These are phyloP conservation scores for Helicoverpa armigera DNA, from an alignment of 1,140 invertebrate species.

Conservation along the genomic window DNA sequence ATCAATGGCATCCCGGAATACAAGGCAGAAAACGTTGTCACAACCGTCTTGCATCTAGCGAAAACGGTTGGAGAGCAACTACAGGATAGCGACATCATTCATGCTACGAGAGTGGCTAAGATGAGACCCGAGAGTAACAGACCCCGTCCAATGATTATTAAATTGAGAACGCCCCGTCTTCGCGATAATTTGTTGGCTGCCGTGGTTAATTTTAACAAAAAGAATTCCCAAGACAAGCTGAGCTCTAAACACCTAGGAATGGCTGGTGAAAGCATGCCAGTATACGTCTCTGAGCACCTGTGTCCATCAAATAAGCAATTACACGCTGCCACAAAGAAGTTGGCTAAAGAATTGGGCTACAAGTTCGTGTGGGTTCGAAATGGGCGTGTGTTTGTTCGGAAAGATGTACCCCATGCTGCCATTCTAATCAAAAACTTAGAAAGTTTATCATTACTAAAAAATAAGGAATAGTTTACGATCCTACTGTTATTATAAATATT, in stretches of 20 bases:
- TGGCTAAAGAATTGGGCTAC: too few species aligned
- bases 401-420: too few species aligned
- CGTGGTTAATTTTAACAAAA: background rate
- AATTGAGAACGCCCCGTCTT: background rate
- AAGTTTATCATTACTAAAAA: too few species aligned
- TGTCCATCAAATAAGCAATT: too few species aligned
- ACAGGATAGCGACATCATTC: background rate
- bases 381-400: too few species aligned
- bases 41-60: background rate
- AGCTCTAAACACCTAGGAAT: background rate
- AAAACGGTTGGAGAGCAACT: background rate
- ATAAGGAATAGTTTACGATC: too few species aligned
- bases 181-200: slow-evolving; percentile 1
- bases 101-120: background rate
- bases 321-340: too few species aligned
- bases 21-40: background rate
- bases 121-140: background rate
- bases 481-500: too few species aligned
- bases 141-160: background rate
- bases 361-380: too few species aligned
- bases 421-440: too few species aligned
- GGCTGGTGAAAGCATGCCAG: background rate
- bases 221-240: background rate
- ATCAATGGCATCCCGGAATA: slow-evolving; percentile 4
- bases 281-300: too few species aligned